Evolutionary conservation across 2,797 vertebrate species (phyloP).

Genomic region (Stomatorhinus walkeri): DNA sequence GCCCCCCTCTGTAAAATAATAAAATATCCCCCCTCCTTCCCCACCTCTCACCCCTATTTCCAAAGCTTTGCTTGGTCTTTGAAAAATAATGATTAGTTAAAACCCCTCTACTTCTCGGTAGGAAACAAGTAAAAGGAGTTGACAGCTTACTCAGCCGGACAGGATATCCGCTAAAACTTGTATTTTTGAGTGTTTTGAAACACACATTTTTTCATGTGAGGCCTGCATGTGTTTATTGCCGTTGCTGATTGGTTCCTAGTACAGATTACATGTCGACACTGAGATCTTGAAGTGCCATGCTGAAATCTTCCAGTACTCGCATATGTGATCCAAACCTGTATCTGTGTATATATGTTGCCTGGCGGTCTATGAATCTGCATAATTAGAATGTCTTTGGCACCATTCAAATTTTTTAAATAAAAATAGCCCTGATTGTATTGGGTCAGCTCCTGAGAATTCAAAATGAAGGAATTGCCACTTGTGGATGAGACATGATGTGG

Average conservation of each 20-base stretch:
- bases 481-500: not conserved
- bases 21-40: conserved; percentile 24
- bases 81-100: not conserved
- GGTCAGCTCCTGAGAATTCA: not conserved
- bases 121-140: conserved; percentile 28
- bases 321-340: not conserved
- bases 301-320: not conserved
- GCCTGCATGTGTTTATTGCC: conserved; percentile 22
- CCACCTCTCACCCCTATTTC: conserved; percentile 3
- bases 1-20: not conserved
- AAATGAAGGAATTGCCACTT: not conserved
- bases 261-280: not conserved
- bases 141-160: conserved; percentile 38
- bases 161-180: conserved; percentile 50
- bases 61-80: conserved; percentile 29
- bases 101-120: not conserved
- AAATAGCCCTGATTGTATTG: not conserved
- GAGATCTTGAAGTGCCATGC: not conserved
- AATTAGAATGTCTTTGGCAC: not conserved
- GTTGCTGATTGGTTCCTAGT: not conserved
- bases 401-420: not conserved
- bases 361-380: not conserved
- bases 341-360: not conserved
- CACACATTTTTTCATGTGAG: conserved; percentile 60
- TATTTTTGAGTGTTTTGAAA: conserved; percentile 40